Conservation (phyloP, 2,888 invertebrate species). For the Hydropsyche betteni region DNA sequence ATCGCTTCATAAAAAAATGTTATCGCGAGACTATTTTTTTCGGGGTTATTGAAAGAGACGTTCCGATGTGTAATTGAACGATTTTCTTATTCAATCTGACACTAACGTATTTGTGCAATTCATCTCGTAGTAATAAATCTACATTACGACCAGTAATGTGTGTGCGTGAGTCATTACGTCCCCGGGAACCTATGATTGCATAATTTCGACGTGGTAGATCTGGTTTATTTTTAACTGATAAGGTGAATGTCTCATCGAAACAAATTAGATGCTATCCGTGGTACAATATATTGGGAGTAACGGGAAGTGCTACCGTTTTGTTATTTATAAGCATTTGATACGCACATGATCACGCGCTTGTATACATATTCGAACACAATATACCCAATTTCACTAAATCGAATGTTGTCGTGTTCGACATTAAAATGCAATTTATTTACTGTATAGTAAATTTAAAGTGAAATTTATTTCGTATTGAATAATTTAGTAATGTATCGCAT, state of each 20-base stretch:
- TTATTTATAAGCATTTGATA: constrained; percentile 11
- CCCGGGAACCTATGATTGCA: neutral
- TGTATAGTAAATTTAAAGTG: too few species aligned
- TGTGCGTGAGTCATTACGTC: neutral
- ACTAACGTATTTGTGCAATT: constrained; percentile 15
- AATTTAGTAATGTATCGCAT: too few species aligned
- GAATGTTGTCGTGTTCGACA: neutral
- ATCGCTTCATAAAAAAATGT: constrained; percentile 5
- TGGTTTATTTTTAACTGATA: neutral
- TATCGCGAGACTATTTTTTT: neutral
- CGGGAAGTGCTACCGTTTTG: constrained; percentile 14
- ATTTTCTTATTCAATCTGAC: constrained; percentile 13
- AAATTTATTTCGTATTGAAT: too few species aligned
- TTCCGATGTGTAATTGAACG: constrained; percentile 20
- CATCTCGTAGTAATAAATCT: neutral
- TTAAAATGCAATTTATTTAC: too few species aligned
- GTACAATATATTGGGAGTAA: constrained; percentile 8
- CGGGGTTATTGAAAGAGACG: constrained; percentile 19
- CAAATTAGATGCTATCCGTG: neutral
- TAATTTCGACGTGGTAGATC: neutral
- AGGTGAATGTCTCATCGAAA: neutral
- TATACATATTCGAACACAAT: neutral
- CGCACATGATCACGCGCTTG: neutral
- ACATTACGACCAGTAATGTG: neutral
- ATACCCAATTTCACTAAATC: constrained; percentile 4